phyloP scores from a whole-genome alignment of 1,140 invertebrate genomes.

The Macrobrachium nipponense region DNA sequence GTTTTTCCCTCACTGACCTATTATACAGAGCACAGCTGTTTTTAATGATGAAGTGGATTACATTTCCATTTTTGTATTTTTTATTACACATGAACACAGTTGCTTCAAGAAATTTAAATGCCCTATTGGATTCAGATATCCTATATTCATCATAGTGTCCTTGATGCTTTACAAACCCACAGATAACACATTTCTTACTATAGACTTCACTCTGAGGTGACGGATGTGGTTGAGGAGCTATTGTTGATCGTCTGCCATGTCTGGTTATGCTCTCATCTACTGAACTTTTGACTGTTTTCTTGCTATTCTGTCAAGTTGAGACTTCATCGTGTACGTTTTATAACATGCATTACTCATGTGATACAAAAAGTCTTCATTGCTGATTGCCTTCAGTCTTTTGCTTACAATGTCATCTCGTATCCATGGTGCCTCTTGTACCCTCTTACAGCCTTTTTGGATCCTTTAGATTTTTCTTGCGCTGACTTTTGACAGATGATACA shows the following conservation, averaged over 20 bases:
- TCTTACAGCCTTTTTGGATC: no score
- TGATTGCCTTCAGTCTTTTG: constrained; percentile 11
- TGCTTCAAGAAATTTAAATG: no score
- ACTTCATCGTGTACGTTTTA: constrained; percentile 14
- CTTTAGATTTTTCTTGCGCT: no score
- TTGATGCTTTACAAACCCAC: constrained; percentile 12
- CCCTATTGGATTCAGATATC: constrained; percentile 9
- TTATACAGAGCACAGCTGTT: no score
- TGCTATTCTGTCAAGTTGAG: constrained; percentile 6
- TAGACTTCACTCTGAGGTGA: constrained; percentile 6
- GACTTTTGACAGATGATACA: no score
- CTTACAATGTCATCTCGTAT: no score
- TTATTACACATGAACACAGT: no score
- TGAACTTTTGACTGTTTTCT: neutral
- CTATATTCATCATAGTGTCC: constrained; percentile 8
- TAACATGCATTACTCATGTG: constrained; percentile 12
- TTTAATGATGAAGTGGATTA: no score
- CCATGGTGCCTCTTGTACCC: no score
- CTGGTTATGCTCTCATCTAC: neutral
- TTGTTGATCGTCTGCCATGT: constrained; percentile 1
- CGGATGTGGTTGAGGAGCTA: neutral
- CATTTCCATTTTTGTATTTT: no score
- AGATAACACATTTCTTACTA: constrained; percentile 13
- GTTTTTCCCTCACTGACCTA: no score
- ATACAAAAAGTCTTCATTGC: neutral